Percentiles rank a stretch among this genome's conserved stretches.
phyloP scores from a whole-genome alignment of 2,113 vertebrate species.

The Falcunculus frontatus region DNA sequence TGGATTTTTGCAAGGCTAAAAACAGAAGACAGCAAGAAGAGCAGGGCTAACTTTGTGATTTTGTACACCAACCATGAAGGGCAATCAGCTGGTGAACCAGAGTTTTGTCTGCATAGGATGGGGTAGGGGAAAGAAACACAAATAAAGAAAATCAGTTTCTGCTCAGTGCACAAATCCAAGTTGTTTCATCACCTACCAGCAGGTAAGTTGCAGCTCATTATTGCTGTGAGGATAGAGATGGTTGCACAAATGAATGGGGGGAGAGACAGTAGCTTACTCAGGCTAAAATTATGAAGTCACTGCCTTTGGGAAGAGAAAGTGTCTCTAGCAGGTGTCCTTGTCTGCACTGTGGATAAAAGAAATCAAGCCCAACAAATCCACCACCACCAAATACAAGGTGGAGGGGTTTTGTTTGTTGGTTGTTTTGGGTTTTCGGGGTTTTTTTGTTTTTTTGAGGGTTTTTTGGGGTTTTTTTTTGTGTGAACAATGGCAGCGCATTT shows the following conservation, averaged over 20 bases:
- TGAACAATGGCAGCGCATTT: not conserved
- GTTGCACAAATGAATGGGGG: not conserved
- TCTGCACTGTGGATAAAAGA: not conserved
- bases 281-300: not conserved
- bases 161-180: not conserved
- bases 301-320: not conserved
- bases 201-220: not conserved
- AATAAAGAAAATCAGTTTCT: not conserved
- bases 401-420: not conserved
- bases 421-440: no score
- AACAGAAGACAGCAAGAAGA: not conserved
- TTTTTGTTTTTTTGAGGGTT: not conserved
- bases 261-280: not conserved
- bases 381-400: not conserved
- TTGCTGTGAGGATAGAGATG: not conserved
- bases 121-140: not conserved
- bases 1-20: not conserved
- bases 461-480: not conserved
- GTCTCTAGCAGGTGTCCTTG: conserved; percentile 2
- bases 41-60: not conserved
- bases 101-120: not conserved
- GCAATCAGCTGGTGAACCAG: not conserved
- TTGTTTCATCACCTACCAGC: not conserved
- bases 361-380: not conserved
- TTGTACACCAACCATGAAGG: not conserved